These are phyloP conservation scores for Stenichneumon culpator DNA, from an alignment of 2,888 invertebrate genomes.

Conservation along the genomic window DNA sequence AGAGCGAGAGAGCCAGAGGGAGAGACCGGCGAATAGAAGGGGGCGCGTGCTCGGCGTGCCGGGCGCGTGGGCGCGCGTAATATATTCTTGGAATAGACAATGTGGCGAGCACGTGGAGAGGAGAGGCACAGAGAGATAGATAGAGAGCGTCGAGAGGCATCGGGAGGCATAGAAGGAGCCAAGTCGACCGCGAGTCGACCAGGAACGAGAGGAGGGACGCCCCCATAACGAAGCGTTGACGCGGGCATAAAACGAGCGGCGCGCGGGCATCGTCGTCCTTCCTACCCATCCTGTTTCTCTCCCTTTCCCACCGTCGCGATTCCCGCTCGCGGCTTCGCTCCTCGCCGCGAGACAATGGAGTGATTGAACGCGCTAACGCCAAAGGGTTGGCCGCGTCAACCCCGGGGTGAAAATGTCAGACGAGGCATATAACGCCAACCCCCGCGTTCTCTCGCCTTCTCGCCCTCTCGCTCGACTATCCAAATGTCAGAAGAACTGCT, in stretches of 20 bases:
- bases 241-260: slow-evolving; percentile 83
- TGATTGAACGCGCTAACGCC: slow-evolving; percentile 83
- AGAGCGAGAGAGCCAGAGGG: background rate
- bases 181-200: slow-evolving; percentile 77
- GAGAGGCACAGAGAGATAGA: slow-evolving; percentile 42
- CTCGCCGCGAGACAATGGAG: slow-evolving; percentile 81
- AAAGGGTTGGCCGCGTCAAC: slow-evolving; percentile 83
- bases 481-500: slow-evolving; percentile 65
- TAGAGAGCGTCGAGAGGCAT: slow-evolving; percentile 21
- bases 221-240: slow-evolving; percentile 84
- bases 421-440: slow-evolving; percentile 55
- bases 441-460: slow-evolving; percentile 51
- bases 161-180: slow-evolving; percentile 72
- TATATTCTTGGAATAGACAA: slow-evolving; percentile 83
- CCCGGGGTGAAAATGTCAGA: slow-evolving; percentile 84
- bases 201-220: slow-evolving; percentile 52
- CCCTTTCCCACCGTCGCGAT: background rate
- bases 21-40: slow-evolving; percentile 35
- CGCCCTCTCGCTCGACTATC: slow-evolving; percentile 58
- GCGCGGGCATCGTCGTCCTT: slow-evolving; percentile 64
- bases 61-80: slow-evolving; percentile 82
- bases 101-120: slow-evolving; percentile 81
- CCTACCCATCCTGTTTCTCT: background rate
- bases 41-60: slow-evolving; percentile 71
- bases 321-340: slow-evolving; percentile 41